Percentiles rank a stretch among this genome's conserved stretches.
These are phyloP conservation scores for Caenorhabditis angaria DNA, from an alignment of 2,888 invertebrate species.

Conservation along the genomic window DNA sequence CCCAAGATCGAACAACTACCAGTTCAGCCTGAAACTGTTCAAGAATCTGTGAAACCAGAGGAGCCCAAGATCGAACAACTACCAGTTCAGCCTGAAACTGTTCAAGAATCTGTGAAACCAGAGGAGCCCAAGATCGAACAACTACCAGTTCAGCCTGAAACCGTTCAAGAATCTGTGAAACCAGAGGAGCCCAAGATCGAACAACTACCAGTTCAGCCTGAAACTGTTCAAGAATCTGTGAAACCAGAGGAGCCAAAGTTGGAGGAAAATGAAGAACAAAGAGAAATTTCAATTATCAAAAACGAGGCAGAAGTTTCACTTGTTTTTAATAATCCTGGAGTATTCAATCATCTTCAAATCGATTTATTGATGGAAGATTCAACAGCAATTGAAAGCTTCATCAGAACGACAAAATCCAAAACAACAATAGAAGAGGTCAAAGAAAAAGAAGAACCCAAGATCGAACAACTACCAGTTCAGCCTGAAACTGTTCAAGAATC, in stretches of 20 bases:
- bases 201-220: not conserved
- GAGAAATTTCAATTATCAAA: no score
- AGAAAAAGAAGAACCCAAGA: no score
- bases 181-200: slow-evolving; percentile 6
- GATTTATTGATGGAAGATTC: slow-evolving; percentile 3
- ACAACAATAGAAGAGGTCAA: no score
- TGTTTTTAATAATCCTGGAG: not conserved
- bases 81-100: slow-evolving; percentile 3
- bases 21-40: slow-evolving; percentile 1
- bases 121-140: not conserved
- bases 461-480: no score
- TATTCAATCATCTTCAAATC: not conserved
- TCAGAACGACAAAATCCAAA: no score
- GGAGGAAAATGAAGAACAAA: no score
- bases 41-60: not conserved
- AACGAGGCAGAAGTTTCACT: not conserved
- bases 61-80: not conserved
- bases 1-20: not conserved
- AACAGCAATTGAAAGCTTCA: not conserved
- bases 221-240: not conserved
- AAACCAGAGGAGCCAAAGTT: not conserved
- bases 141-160: slow-evolving; percentile 11
- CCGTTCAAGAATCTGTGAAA: not conserved
- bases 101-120: not conserved
- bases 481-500: no score